Percentiles rank a stretch among this genome's conserved stretches.
These are phyloP conservation scores for Bos taurus DNA, from an alignment of 2,113 vertebrate species.

Conservation along the genomic window ARS-UCD2.0 NC_037329.1:124575501-124576000, in stretches of 20 bases:
- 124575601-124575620: neutral
- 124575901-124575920: too few relatives aligned
- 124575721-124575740: neutral
- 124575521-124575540: neutral
- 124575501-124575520: neutral
- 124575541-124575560: neutral
- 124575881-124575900: too few relatives aligned
- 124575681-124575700: neutral
- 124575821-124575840: neutral
- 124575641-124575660: neutral
- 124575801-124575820: conserved; percentile 31
- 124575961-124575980: too few relatives aligned
- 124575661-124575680: neutral
- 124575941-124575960: too few relatives aligned
- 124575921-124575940: too few relatives aligned
- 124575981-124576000: too few relatives aligned
- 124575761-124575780: neutral
- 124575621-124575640: neutral
- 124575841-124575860: neutral
- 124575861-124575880: too few relatives aligned
- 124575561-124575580: neutral
- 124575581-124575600: neutral
- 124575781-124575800: neutral
- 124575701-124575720: neutral
- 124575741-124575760: conserved; percentile 9